Evolutionary conservation across 2,888 invertebrate species (phyloP), one percentile per base, ranked within the genome.

Genomic region (Epinotia bilunana): DNA sequence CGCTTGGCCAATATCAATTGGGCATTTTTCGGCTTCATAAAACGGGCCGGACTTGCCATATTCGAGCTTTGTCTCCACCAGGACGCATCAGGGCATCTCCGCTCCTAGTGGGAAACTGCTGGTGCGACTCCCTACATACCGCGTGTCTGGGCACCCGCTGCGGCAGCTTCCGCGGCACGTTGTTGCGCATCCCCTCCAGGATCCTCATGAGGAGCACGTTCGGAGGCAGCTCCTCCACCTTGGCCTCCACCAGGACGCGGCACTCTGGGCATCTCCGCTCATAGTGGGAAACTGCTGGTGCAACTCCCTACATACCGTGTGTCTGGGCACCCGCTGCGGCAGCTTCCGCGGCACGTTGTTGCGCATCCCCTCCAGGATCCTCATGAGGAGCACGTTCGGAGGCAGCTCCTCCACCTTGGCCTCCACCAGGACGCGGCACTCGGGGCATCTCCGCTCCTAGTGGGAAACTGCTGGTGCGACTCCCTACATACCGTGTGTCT

Each of bases 131-230:
- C 16, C n/a, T 53, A 53, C 53, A 53, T 53, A 57, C 57, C 18
- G 11, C 23, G 57, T 57, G 57, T 57, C 57, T 57, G 18, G 57
- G 18, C 7, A 78, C 80, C 80, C 95, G 95, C 74, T 95, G 95
- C 73, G 92, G 92, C 7, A 78, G 80, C 80, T 95, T 95, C 74
- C 95, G 95, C 73, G 92, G 92, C 9, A 95, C 95, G 3, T 96
- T 95, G 88, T 96, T 96, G 86, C 96, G 95, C 95, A 97, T 96
- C 80, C 98, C 98, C 93, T 98, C 99, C 83, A 99, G 95, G 82
- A 99, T 98, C 84, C 99, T 95, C 96, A 99, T 98, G 72, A 99
- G 95, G 76, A 99, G 95, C 76, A 99, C 98, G 91, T 99, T 99
- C 71, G 98, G 97, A 67, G 99, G 99, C 79, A 99, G 92, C 79